Percentiles rank a stretch among this genome's conserved stretches.
These are phyloP conservation scores for Australoheros facetus DNA, from an alignment of 2,797 vertebrate species.

Conservation along the genomic window DNA sequence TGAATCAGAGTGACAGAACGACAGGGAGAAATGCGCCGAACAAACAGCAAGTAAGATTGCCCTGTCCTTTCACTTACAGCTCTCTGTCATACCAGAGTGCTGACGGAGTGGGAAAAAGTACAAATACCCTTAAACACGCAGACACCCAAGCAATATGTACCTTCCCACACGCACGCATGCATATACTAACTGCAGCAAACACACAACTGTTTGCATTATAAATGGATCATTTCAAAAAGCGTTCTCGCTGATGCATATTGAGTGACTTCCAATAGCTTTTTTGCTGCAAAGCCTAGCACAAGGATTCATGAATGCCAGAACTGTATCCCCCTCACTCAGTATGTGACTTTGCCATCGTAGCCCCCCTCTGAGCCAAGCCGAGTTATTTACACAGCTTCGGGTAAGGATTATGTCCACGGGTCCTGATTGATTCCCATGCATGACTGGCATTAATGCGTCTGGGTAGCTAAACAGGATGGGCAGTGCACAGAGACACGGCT, in stretches of 20 bases:
- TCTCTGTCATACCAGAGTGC: slow-evolving; percentile 62
- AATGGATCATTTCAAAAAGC: slow-evolving; percentile 47
- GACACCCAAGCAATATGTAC: neutral
- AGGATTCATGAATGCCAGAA: slow-evolving; percentile 46
- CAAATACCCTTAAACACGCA: slow-evolving; percentile 26
- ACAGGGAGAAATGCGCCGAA: slow-evolving; percentile 63
- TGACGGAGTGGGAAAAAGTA: slow-evolving; percentile 59
- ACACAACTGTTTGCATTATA: slow-evolving; percentile 46
- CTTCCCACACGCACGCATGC: neutral
- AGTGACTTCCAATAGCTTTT: slow-evolving; percentile 35
- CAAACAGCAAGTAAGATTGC: slow-evolving; percentile 72
- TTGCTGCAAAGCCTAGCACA: slow-evolving; percentile 30
- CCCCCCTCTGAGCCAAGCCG: slow-evolving; percentile 41
- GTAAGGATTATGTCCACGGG: slow-evolving; percentile 62
- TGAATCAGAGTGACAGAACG: slow-evolving; percentile 69
- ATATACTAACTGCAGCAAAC: neutral
- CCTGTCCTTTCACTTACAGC: slow-evolving; percentile 68
- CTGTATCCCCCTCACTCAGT: slow-evolving; percentile 36
- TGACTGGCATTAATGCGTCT: slow-evolving; percentile 71
- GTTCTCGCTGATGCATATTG: slow-evolving; percentile 41
- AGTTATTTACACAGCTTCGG: slow-evolving; percentile 69
- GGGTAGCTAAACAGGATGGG: slow-evolving; percentile 60
- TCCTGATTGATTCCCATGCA: slow-evolving; percentile 69
- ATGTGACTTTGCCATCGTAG: slow-evolving; percentile 42
- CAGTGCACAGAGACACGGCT: slow-evolving; percentile 54